Conservation (phyloP, 2,888 invertebrate species). For the Tridacna crocea region DNA sequence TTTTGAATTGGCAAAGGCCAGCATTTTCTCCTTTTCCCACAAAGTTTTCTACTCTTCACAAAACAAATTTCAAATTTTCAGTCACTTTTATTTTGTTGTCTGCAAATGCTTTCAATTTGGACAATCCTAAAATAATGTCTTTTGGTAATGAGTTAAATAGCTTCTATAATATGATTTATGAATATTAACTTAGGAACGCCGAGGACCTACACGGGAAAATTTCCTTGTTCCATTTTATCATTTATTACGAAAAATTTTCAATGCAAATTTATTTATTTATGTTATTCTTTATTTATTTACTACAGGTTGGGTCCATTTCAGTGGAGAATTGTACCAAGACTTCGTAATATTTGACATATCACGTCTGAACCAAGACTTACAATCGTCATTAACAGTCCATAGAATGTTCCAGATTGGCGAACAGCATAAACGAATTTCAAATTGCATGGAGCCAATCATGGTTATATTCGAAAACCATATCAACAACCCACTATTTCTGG, state of each 20-base stretch:
- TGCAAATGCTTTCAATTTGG: no score
- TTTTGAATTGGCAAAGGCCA: no score
- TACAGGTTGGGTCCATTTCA: neutral
- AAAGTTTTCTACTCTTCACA: no score
- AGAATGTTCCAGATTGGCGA: neutral
- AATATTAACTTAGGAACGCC: no score
- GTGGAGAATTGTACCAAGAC: conserved; percentile 6
- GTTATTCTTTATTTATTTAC: neutral
- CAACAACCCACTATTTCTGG: conserved; percentile 25
- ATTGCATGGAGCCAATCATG: conserved; percentile 30
- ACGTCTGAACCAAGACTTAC: neutral
- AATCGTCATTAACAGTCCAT: neutral
- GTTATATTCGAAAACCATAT: conserved; percentile 28
- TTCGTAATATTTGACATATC: conserved; percentile 51
- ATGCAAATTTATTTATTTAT: neutral
- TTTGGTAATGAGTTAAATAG: no score
- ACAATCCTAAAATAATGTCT: no score
- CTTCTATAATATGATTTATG: no score
- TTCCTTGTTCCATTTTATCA: neutral
- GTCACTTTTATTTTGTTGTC: no score
- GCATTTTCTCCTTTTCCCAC: no score
- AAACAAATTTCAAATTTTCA: no score
- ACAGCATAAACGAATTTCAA: conserved; percentile 20
- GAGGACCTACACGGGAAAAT: no score
- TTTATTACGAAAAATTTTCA: neutral